phyloP scores from a whole-genome alignment of 1,140 invertebrate genomes.

The Drosophila bipectinata region DNA sequence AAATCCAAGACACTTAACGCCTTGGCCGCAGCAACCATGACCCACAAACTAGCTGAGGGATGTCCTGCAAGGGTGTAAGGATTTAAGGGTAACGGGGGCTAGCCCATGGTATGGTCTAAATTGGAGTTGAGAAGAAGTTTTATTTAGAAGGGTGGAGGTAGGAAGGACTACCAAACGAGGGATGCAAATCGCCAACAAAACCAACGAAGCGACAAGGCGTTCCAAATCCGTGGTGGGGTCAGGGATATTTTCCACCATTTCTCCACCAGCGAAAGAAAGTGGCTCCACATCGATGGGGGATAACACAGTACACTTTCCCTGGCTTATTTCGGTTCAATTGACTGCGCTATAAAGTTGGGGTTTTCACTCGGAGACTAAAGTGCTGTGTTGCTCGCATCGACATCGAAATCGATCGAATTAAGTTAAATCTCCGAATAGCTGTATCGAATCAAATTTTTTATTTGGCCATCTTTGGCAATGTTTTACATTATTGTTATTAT shows the following conservation, averaged over 20 bases:
- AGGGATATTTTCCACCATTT: not conserved
- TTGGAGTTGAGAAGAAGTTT: constrained; percentile 23
- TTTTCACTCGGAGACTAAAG: not conserved
- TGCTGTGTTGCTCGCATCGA: not conserved
- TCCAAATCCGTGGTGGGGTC: constrained; percentile 37
- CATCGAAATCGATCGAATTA: constrained; percentile 5
- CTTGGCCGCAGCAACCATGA: constrained; percentile 72
- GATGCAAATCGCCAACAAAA: constrained; percentile 70
- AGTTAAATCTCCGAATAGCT: constrained; percentile 6
- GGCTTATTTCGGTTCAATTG: constrained; percentile 45
- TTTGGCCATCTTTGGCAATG: not conserved
- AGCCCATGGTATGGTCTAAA: constrained; percentile 7
- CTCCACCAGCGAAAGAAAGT: not conserved
- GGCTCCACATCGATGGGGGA: not conserved
- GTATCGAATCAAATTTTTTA: constrained; percentile 4
- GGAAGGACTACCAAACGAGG: constrained; percentile 1
- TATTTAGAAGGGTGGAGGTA: no score
- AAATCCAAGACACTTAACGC: constrained; percentile 81
- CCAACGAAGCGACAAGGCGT: constrained; percentile 63
- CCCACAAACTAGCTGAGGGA: constrained; percentile 69
- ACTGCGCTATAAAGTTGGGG: constrained; percentile 12
- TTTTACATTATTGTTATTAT: constrained; percentile 4
- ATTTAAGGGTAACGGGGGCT: not conserved
- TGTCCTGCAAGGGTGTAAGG: not conserved
- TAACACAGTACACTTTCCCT: constrained; percentile 15